phyloP scores from a whole-genome alignment of 2,888 invertebrate species.

The Heteropelma amictum region DNA sequence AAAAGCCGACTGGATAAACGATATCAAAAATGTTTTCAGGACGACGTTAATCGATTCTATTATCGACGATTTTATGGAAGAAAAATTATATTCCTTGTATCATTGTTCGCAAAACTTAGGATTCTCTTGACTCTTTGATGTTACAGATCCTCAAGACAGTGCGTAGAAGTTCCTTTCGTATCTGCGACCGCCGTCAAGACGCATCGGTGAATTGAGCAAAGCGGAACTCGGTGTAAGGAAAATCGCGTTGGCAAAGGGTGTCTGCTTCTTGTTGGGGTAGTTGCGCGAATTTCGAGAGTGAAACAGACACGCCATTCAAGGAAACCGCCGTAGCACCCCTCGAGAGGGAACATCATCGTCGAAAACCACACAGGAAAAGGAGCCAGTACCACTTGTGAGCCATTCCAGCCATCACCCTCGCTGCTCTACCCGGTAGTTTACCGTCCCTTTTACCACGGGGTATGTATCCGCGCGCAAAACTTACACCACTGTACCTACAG shows the following conservation, averaged over 20 bases:
- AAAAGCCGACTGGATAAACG: too few species aligned
- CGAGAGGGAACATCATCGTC: constrained; percentile 24
- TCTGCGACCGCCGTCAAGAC: neutral
- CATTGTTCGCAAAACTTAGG: neutral
- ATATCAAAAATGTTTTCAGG: too few species aligned
- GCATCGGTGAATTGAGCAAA: constrained; percentile 24
- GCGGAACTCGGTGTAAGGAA: constrained; percentile 23
- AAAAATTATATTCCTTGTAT: neutral
- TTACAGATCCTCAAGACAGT: constrained; percentile 22
- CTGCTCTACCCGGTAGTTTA: constrained; percentile 7
- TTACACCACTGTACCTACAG: neutral
- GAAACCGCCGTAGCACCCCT: constrained; percentile 2
- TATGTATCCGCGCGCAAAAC: constrained; percentile 16
- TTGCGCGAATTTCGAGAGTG: constrained; percentile 38
- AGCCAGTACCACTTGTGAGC: neutral
- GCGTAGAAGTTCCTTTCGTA: constrained; percentile 2
- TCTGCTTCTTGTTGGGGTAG: constrained; percentile 29
- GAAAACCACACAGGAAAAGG: constrained; percentile 5
- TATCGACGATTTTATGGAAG: too few species aligned
- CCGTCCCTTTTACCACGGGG: constrained; percentile 28
- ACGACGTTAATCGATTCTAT: too few species aligned
- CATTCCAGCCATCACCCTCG: neutral
- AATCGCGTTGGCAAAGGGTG: constrained; percentile 7
- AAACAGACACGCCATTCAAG: constrained; percentile 24
- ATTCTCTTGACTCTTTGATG: constrained; percentile 21